These are phyloP conservation scores for Aporrectodea caliginosa DNA, from an alignment of 1,140 invertebrate species.

Conservation along the genomic window DNA sequence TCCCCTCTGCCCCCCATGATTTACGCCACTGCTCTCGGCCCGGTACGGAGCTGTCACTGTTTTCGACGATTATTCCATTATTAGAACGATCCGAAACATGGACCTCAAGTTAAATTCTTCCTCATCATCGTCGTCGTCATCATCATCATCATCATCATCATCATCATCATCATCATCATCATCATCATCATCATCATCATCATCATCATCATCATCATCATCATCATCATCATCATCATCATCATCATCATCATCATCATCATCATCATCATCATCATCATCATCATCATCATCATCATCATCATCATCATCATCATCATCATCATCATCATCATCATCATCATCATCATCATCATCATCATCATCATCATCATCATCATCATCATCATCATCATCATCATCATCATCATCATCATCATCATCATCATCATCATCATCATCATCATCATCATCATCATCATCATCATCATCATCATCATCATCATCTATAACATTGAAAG, in stretches of 20 bases:
- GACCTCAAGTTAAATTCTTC: no score
- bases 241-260: constrained; percentile 37
- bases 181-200: no score
- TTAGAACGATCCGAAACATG: no score
- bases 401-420: constrained; percentile 33
- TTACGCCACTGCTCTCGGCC: no score
- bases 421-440: constrained; percentile 33
- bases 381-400: constrained; percentile 34
- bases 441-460: constrained; percentile 36
- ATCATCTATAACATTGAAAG: background rate
- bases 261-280: constrained; percentile 36
- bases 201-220: constrained; percentile 31
- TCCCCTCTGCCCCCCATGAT: no score
- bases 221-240: constrained; percentile 36
- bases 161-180: no score
- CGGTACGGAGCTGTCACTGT: no score
- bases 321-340: background rate
- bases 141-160: constrained; percentile 9
- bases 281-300: constrained; percentile 35
- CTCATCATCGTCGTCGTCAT: background rate
- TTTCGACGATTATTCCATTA: no score
- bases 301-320: constrained; percentile 13
- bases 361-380: constrained; percentile 36
- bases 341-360: no score
- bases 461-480: constrained; percentile 35